Evolutionary conservation across 2,797 vertebrate genomes (phyloP), one percentile per base, ranked within the genome.

Genomic region (Yasuhikotakia modesta): DNA sequence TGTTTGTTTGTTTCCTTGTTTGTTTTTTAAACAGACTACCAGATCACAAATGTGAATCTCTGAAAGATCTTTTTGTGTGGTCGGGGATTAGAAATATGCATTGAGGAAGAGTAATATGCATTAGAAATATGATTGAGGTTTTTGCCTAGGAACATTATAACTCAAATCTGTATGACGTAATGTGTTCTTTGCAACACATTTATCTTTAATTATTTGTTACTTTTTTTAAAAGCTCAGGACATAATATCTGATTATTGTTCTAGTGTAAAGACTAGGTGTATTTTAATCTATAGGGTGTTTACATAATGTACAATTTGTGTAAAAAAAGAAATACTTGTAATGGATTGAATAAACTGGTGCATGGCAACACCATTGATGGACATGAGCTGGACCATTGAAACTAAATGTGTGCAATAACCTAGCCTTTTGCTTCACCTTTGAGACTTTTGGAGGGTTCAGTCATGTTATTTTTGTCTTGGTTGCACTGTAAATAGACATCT

Each of bases 221-320:
- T 82, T 88, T 73, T 86, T 86, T 90, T 84, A 74, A 83, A 89
- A 94, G 93, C 95, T 97, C 96, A 96, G 94, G 95, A 96, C 92
- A 92, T 93, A 90, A 94, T 87, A 89, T 92, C 93, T 93, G 91
- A 93, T 90, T 93, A 86, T 93, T 76, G 55, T 79, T 73, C 65
- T 84, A 78, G 85, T 85, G 80, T 89, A 83, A 76, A 86, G 89
- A 92, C 91, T 93, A 91, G 93, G 79, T 85, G 43, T 93, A 91
- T 95, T 95, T 95, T 94, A 94, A 92, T 71, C 69, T 89, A 88
- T 92, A 93, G 89, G 85, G 88, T 93, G 92, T 91, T 90, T 93
- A 92, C 89, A 87, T 91, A 82, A 90, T 95, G 93, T 96, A 94
- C 89, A 94, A 92, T 94, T 88, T 94, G 91, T 94, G 74, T 78